Conservation (phyloP, 2,797 vertebrate genomes). For the Chelidonichthys spinosus region DNA sequence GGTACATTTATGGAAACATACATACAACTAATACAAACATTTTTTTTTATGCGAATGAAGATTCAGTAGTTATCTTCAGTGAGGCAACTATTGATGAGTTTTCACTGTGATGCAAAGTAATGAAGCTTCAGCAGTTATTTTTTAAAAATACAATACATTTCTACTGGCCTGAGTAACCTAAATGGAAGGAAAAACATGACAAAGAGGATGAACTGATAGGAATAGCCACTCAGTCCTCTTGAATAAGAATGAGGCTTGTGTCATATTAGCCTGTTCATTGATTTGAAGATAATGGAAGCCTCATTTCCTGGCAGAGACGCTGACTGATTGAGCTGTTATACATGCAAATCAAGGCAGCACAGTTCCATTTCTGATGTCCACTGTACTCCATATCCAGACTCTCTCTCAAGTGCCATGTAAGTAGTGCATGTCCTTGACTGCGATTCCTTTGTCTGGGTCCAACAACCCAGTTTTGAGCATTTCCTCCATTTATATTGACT, state of each 20-base stretch:
- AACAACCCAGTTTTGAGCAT: constrained; percentile 40
- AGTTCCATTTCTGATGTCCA: constrained; percentile 46
- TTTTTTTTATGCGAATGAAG: constrained; percentile 9
- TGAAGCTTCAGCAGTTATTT: constrained; percentile 31
- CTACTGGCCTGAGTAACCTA: constrained; percentile 28
- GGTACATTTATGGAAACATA: constrained; percentile 25
- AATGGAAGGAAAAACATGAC: constrained; percentile 31
- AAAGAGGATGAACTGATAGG: constrained; percentile 31
- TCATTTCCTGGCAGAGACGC: constrained; percentile 50
- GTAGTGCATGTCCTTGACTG: constrained; percentile 49
- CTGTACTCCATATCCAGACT: constrained; percentile 32
- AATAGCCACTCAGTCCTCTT: constrained; percentile 50
- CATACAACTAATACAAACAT: constrained; percentile 39
- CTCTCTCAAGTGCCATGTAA: constrained; percentile 41
- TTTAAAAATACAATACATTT: constrained; percentile 28
- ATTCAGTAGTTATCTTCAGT: constrained; percentile 29
- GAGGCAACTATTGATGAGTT: constrained; percentile 39
- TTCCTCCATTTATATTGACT: constrained; percentile 34
- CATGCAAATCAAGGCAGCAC: constrained; percentile 69
- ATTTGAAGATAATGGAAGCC: constrained; percentile 47
- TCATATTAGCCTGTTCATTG: constrained; percentile 48
- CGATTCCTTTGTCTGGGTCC: constrained; percentile 40
- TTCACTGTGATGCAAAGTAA: constrained; percentile 26
- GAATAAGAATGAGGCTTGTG: constrained; percentile 61
- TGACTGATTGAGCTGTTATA: constrained; percentile 58